phyloP scores from a whole-genome alignment of 2,888 invertebrate genomes.

The Hylaea fasciaria region DNA sequence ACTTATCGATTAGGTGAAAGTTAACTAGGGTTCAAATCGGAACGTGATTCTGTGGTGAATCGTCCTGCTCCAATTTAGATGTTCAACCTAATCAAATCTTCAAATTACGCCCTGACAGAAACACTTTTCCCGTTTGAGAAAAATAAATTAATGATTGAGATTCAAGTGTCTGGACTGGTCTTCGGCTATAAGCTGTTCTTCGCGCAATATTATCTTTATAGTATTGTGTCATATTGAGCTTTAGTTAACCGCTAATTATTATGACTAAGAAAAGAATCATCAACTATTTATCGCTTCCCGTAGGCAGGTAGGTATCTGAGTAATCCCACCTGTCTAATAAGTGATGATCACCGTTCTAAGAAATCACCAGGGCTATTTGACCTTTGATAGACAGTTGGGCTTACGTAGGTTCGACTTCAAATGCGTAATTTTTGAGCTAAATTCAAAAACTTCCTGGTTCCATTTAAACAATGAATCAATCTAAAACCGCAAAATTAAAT shows the following conservation, averaged over 20 bases:
- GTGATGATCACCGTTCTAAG: constrained; percentile 22
- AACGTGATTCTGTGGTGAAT: too few species aligned
- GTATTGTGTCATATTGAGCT: background rate
- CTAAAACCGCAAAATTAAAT: too few species aligned
- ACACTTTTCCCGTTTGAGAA: too few species aligned
- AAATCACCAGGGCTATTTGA: constrained; percentile 29
- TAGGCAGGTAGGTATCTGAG: constrained; percentile 9
- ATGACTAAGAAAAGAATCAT: constrained; percentile 3
- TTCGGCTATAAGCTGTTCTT: too few species aligned
- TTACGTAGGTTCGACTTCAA: constrained; percentile 10
- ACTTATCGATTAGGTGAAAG: too few species aligned
- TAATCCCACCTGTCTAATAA: constrained; percentile 24
- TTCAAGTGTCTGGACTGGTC: too few species aligned
- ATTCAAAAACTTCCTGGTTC: constrained; percentile 32
- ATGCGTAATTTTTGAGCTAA: constrained; percentile 29
- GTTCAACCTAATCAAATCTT: too few species aligned
- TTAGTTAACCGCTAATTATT: background rate
- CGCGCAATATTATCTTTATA: too few species aligned
- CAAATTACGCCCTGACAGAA: too few species aligned
- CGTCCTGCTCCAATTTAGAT: too few species aligned
- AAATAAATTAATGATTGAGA: too few species aligned
- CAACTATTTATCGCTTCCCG: constrained; percentile 13
- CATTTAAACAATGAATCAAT: background rate
- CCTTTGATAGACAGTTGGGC: constrained; percentile 27
- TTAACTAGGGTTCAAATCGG: too few species aligned